Evolutionary conservation across 2,888 invertebrate genomes (phyloP).

Genomic region (Rotaria magnacalcarata): DNA sequence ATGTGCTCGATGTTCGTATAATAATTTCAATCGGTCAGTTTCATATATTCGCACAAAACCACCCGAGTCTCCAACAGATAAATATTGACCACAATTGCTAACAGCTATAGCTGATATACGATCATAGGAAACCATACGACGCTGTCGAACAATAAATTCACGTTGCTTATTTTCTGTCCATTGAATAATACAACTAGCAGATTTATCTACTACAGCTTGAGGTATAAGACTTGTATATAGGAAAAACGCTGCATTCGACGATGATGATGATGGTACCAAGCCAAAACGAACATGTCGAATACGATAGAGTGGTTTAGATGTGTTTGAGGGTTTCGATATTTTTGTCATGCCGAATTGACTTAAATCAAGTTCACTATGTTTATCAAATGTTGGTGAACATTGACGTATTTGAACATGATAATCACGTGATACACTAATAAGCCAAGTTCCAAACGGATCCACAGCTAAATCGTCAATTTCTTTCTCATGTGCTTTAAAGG

Average conservation of each 20-base stretch:
- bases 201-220: not conserved
- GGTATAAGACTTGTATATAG: conserved; percentile 22
- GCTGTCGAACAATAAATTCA: not conserved
- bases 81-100: conserved; percentile 1
- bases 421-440: conserved; percentile 34
- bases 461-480: conserved; percentile 34
- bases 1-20: conserved; percentile 25
- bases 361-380: conserved; percentile 8
- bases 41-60: conserved; percentile 33
- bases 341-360: not conserved
- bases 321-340: not conserved
- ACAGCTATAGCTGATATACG: not conserved
- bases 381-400: conserved; percentile 32
- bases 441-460: not conserved
- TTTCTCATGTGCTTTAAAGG: not conserved
- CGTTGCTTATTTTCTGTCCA: conserved; percentile 13
- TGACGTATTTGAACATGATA: not conserved
- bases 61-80: not conserved
- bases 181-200: conserved; percentile 20
- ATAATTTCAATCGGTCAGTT: not conserved
- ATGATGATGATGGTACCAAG: not conserved
- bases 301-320: not conserved
- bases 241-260: not conserved
- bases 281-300: conserved; percentile 36
- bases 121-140: not conserved